phyloP scores from a whole-genome alignment of 1,140 invertebrate species.

The Drosophila nikananu region DNA sequence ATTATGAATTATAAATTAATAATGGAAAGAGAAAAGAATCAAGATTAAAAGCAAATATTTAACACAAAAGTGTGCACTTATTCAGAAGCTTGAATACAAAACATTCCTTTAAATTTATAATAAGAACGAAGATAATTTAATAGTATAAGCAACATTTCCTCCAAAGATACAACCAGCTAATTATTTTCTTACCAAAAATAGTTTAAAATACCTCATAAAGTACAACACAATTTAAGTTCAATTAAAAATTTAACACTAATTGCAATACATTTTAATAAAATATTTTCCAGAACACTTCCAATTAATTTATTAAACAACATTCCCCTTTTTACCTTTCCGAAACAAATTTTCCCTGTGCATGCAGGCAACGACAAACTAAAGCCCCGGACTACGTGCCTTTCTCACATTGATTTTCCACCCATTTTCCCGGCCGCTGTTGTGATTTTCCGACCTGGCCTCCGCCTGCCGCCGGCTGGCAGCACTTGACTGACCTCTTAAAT shows the following conservation, averaged over 20 bases:
- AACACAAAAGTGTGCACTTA: no score
- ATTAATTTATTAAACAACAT: neutral
- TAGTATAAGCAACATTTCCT: neutral
- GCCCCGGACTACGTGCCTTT: constrained; percentile 12
- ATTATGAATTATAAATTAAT: no score
- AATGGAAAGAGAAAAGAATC: no score
- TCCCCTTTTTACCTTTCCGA: no score
- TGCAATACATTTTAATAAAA: neutral
- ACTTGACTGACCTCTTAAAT: constrained; percentile 75
- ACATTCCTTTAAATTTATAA: no score
- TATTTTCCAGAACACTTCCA: neutral
- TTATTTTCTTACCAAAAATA: neutral
- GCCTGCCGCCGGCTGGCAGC: constrained; percentile 9
- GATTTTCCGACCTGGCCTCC: constrained; percentile 21
- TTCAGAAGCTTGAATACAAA: no score
- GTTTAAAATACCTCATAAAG: neutral
- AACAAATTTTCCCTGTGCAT: neutral
- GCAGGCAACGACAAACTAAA: constrained; percentile 26
- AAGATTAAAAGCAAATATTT: no score
- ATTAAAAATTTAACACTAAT: no score
- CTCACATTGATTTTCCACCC: constrained; percentile 47
- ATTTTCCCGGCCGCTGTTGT: constrained; percentile 14
- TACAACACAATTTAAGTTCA: no score
- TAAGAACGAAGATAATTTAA: neutral
- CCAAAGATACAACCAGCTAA: no score